Base-by-base conservation (phyloP, 2,797 vertebrate genomes). In the Tokudaia tokunoshimensis region DNA sequence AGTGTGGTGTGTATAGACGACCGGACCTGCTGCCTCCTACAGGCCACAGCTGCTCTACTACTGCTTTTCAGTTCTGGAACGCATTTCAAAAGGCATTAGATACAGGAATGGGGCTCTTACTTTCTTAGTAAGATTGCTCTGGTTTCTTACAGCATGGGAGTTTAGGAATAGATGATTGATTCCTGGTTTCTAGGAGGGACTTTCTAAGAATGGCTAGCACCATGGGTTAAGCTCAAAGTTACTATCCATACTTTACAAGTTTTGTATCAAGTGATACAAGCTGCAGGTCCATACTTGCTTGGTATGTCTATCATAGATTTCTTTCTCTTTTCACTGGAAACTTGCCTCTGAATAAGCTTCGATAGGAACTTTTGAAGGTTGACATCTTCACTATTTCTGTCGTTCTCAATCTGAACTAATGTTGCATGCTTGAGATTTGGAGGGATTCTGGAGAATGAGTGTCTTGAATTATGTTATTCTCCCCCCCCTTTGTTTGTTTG, bases 401-500 rank as follows among this genome's bases (percentile, higher is more conserved):
- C 70, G 44, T 72, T 14, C 11, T 92, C 31, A 70, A 12, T 84
- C 47, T 65, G 34, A 80, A n/a, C 31, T 79, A 57, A 79, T 26
- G 72, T 65, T 81, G 41, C 76, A 47, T 94, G n/a, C 31, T 92
- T 89, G 37, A 87, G 61, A 93, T 86, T 76, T 65, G 61, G 37
- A 96, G 52, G 44, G 92, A 59, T 95, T 91, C 76, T 67, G 63
- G 41, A 96, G 41, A 83, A 19, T 57, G 37, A 85, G 81, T 75
- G 29, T 79, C 31, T 88, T 92, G 47, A 84, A 22, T 95, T 78
- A 19, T 22, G 26, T 92, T 65, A 12, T 41, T 29, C 41, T 22
- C 22, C 10, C 84, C 72, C 26, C 8, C 6, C 52, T 79, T 10
- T 44, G 70, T 50, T 50, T 90, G 8, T 50, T 50, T 50, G 50